Evolutionary conservation across 2,797 vertebrate genomes (phyloP), one percentile per base, ranked within the genome.

Genomic region (Aselliscus stoliczkanus): DNA sequence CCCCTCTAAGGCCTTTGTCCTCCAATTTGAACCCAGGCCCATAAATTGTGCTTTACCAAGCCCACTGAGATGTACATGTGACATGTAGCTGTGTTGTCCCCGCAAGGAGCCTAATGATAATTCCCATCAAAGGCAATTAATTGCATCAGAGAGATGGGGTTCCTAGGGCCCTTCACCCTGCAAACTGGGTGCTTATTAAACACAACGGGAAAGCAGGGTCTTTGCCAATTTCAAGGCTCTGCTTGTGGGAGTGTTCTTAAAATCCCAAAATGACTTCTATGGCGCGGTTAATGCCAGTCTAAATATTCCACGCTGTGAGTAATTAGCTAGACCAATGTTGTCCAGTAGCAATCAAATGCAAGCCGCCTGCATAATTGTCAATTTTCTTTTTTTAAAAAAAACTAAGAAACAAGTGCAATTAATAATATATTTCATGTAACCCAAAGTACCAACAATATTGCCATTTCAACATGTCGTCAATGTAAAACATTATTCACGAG

Each of bases 111-210:
- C 58, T 62, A 52, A 39, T 72, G 89, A 52, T 56, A 91, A 89
- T 80, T 29, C 54, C 69, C 83, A 79, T 85, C 87, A 90, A 83
- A 93, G 42, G 80, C 96, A 92, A 87, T 94, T 87, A 94, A 80
- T 14, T 87, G 60, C 75, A 58, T 62, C 84, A 23, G 69, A 88
- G 67, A 94, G 87, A 88, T 0, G n/a, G 90, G 79, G 72, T 47
- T 96, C 70, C 62, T 54, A n/a, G 80, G 75, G 92, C 62, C 87
- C 84, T 89, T 95, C 70, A 37, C 92, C 94, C 93, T 83, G 64
- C 60, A 64, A 90, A 69, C 95, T 1, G 15, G 75, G 84, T 50
- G 56, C 89, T 94, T 96, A 91, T 93, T 96, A 95, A 91, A 84
- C 80, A 91, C 4, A 0, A 80, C 34, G 14, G 85, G 94, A 81